phyloP scores from a whole-genome alignment of 2,888 invertebrate species.

The Tenthredo distinguenda region DNA sequence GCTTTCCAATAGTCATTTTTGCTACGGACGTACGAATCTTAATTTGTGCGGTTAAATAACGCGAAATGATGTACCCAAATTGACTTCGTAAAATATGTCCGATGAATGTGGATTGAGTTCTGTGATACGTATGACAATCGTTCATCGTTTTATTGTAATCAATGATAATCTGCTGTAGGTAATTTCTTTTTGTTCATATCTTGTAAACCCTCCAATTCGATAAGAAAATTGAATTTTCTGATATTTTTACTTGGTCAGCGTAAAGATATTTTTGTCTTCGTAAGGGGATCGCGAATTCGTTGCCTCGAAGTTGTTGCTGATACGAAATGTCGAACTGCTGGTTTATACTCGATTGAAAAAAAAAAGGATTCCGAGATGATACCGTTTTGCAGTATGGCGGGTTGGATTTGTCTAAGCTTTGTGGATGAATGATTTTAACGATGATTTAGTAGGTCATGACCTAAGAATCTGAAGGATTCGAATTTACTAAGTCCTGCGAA shows the following conservation, averaged over 20 bases:
- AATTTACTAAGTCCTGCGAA: conserved; percentile 41
- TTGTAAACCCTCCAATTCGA: conserved; percentile 8
- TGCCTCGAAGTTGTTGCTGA: conserved; percentile 11
- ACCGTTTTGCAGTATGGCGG: neutral
- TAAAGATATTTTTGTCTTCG: conserved; percentile 15
- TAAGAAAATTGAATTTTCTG: neutral
- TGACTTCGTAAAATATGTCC: neutral
- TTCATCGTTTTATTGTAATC: neutral
- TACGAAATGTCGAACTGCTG: neutral
- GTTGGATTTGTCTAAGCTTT: neutral
- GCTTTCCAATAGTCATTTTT: conserved; percentile 48
- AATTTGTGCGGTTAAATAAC: neutral
- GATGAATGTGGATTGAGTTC: neutral
- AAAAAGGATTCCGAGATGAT: neutral
- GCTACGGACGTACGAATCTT: neutral
- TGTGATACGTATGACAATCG: neutral
- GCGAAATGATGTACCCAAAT: neutral
- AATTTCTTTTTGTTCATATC: neutral
- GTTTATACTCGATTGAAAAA: neutral
- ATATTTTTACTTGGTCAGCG: conserved; percentile 39
- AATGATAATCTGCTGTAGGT: neutral
- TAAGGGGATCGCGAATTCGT: conserved; percentile 30
- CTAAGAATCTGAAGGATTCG: conserved; percentile 39
- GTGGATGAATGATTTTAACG: conserved; percentile 25
- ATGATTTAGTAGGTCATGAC: conserved; percentile 5